These are phyloP conservation scores for Halictus quadricinctus DNA, from an alignment of 2,888 invertebrate species.

Conservation along the genomic window DNA sequence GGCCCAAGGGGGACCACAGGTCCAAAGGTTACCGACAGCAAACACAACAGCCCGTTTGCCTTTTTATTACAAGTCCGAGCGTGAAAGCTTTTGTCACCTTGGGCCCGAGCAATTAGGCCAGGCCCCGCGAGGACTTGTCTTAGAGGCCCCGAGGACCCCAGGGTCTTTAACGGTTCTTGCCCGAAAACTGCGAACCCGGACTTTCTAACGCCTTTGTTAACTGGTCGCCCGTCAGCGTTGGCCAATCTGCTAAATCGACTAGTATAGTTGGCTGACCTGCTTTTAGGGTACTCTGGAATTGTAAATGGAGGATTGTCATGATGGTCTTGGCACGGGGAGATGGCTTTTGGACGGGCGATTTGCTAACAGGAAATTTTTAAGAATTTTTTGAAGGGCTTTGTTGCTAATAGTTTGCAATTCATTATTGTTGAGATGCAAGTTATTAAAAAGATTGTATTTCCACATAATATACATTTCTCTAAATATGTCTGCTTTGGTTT, in stretches of 20 bases:
- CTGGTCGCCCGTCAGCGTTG: neutral
- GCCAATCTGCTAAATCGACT: neutral
- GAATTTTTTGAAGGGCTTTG: neutral
- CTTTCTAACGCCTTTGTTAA: conserved; percentile 47
- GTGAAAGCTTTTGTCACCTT: conserved; percentile 58
- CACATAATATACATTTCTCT: neutral
- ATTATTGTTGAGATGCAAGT: too few relatives aligned
- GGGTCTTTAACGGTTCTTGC: conserved; percentile 35
- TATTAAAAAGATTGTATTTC: too few relatives aligned
- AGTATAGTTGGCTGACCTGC: neutral
- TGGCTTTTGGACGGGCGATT: neutral
- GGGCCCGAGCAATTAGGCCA: conserved; percentile 32
- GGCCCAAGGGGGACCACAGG: neutral
- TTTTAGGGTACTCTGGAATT: neutral
- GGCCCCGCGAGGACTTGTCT: neutral
- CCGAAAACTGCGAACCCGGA: neutral
- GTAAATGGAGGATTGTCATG: neutral
- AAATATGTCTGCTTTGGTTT: neutral
- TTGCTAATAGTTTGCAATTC: neutral
- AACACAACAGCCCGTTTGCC: conserved; percentile 35
- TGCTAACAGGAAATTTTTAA: neutral
- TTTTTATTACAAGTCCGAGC: conserved; percentile 19
- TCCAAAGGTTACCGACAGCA: conserved; percentile 50
- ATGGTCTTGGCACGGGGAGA: neutral
- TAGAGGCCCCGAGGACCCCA: neutral